These are phyloP conservation scores for Notodonta ziczac DNA, from an alignment of 2,888 invertebrate species.

Conservation along the genomic window DNA sequence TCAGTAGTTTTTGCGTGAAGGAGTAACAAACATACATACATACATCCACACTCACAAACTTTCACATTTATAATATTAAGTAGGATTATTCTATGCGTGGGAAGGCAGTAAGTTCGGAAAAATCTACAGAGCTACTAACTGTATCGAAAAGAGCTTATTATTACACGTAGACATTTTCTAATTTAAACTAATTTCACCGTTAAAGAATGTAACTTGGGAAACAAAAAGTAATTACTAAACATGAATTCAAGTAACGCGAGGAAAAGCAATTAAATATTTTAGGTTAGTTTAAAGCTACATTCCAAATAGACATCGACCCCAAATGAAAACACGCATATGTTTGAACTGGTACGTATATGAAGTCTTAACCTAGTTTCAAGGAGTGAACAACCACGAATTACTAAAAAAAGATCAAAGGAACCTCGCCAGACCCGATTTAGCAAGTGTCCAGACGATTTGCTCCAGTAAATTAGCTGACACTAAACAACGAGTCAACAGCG, in stretches of 20 bases:
- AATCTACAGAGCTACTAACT: neutral
- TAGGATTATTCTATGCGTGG: neutral
- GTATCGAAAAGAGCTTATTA: neutral
- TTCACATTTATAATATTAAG: too few relatives aligned
- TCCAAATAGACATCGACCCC: neutral
- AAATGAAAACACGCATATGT: neutral
- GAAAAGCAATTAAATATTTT: neutral
- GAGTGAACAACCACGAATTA: constrained; percentile 28
- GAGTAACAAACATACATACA: too few relatives aligned
- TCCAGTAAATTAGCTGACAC: constrained; percentile 19
- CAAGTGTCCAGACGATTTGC: constrained; percentile 39
- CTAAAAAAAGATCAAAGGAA: constrained; percentile 43
- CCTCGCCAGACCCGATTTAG: constrained; percentile 21
- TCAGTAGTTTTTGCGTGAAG: too few relatives aligned
- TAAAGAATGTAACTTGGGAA: too few relatives aligned
- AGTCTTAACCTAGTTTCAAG: constrained; percentile 13
- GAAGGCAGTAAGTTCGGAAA: neutral
- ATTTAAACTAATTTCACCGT: too few relatives aligned
- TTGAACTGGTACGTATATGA: neutral
- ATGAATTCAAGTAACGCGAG: neutral
- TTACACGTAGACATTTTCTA: too few relatives aligned
- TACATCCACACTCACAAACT: too few relatives aligned
- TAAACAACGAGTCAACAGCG: constrained; percentile 18
- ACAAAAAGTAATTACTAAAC: neutral
- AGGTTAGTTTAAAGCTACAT: neutral